These are phyloP conservation scores for Pogonocherus hispidulus DNA, from an alignment of 2,888 invertebrate genomes.

Conservation along the genomic window DNA sequence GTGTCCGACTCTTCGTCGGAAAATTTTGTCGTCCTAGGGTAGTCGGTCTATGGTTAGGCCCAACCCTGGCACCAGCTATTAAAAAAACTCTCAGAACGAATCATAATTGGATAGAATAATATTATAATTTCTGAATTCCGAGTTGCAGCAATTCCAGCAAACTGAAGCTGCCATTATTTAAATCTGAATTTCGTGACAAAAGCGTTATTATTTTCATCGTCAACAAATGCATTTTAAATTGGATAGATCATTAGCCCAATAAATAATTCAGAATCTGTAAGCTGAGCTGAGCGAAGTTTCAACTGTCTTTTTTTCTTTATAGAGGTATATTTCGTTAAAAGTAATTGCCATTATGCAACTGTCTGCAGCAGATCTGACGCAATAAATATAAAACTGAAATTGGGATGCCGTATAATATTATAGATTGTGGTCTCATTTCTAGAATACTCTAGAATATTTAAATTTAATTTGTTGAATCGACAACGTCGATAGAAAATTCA, in stretches of 20 bases:
- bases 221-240: constrained; percentile 3
- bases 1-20: too few species aligned
- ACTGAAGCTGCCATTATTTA: neutral
- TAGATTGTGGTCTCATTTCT: neutral
- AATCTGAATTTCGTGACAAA: neutral
- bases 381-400: neutral
- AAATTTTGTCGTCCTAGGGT: too few species aligned
- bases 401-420: neutral
- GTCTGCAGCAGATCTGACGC: neutral
- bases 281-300: neutral
- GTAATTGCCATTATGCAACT: neutral
- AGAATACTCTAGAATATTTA: too few species aligned
- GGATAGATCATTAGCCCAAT: constrained; percentile 17
- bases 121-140: neutral
- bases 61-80: too few species aligned
- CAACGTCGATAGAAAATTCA: too few species aligned
- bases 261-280: constrained; percentile 14
- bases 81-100: too few species aligned
- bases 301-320: neutral
- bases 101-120: neutral
- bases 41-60: too few species aligned
- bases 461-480: too few species aligned
- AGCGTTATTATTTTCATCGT: neutral
- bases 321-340: neutral
- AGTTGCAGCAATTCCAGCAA: too few species aligned